A percentile compares a stretch with the other conserved stretches of the same genome.
Evolutionary conservation across 1,140 invertebrate species (phyloP).

Genomic region (Cecropterus lyciades): DNA sequence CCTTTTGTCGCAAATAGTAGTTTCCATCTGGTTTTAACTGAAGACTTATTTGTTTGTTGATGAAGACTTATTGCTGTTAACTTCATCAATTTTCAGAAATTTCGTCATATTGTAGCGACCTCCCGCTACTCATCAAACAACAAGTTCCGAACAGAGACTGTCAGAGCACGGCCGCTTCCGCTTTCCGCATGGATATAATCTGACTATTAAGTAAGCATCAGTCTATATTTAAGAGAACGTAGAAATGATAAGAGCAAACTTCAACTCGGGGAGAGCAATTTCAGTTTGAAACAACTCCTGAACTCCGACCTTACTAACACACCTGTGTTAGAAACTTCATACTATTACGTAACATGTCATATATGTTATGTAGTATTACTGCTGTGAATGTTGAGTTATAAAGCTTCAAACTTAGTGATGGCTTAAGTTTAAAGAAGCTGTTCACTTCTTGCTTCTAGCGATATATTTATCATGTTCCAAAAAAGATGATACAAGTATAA

Average conservation of each 20-base stretch:
- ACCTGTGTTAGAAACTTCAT: not conserved
- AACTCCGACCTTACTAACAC: conserved; percentile 5
- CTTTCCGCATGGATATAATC: no score
- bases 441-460: no score
- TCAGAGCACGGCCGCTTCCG: no score
- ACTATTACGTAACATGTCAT: not conserved
- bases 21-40: conserved; percentile 1
- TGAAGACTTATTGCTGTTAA: no score
- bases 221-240: not conserved
- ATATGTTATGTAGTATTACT: not conserved
- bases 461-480: no score
- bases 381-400: not conserved
- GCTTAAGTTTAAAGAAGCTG: no score
- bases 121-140: no score
- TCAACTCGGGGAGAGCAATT: conserved; percentile 12
- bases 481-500: no score
- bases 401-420: not conserved
- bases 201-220: not conserved
- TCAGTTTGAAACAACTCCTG: conserved; percentile 22
- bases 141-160: no score
- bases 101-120: no score
- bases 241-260: not conserved
- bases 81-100: not conserved
- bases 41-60: conserved; percentile 5
- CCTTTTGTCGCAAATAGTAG: conserved; percentile 10